Evolutionary conservation across 2,888 invertebrate species (phyloP).

Genomic region (Clunio marinus): DNA sequence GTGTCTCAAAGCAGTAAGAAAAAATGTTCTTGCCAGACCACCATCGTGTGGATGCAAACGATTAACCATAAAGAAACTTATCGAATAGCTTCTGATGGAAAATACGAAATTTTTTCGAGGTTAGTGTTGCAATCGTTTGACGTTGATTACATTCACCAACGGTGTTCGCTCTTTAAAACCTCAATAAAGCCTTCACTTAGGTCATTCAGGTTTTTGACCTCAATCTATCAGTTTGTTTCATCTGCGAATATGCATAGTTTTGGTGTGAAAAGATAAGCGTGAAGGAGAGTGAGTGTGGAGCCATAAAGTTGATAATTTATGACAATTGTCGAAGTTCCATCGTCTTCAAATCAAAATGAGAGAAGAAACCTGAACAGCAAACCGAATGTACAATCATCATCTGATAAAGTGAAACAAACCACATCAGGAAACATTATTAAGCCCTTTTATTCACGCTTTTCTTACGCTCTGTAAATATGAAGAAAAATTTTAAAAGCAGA

Average conservation of each 20-base stretch:
- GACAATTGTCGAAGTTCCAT: conserved; percentile 16
- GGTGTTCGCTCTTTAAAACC: background rate
- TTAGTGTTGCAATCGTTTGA: background rate
- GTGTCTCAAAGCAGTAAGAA: no score
- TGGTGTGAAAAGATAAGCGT: background rate
- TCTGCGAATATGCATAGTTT: background rate
- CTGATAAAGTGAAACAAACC: conserved; percentile 26
- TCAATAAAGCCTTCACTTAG: background rate
- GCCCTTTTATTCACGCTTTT: conserved; percentile 10
- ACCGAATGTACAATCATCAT: conserved; percentile 18
- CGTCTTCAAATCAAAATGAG: background rate
- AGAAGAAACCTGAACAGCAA: background rate
- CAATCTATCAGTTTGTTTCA: background rate
- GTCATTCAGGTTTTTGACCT: background rate
- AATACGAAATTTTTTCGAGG: background rate
- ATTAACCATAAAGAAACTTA: no score
- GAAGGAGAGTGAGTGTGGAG: background rate
- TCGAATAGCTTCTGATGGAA: background rate
- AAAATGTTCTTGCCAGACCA: no score
- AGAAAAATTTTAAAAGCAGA: conserved; percentile 15
- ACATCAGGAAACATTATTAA: conserved; percentile 13
- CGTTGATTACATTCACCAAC: background rate
- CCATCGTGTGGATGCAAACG: no score
- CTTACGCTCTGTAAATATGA: background rate
- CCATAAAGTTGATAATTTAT: conserved; percentile 26